These are phyloP conservation scores for Apomyelois bistriatella DNA, from an alignment of 2,888 invertebrate genomes.

Conservation along the genomic window DNA sequence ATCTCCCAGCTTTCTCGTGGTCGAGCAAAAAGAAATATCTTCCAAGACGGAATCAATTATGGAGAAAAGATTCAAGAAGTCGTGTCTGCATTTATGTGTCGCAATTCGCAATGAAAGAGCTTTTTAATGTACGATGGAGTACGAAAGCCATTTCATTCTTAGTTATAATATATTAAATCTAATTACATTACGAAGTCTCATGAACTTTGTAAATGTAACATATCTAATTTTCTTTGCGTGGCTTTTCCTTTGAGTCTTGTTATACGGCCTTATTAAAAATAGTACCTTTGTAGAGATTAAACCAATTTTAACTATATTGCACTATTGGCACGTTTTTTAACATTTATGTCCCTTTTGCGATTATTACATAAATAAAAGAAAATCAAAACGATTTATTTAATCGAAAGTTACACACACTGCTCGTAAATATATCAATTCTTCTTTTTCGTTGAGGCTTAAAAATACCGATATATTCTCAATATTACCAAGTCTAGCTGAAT, in stretches of 20 bases:
- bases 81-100: conserved; percentile 39
- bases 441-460: not conserved
- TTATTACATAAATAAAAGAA: too few species aligned
- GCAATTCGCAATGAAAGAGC: conserved; percentile 35
- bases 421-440: too few species aligned
- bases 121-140: conserved; percentile 33
- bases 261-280: too few species aligned
- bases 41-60: conserved; percentile 35
- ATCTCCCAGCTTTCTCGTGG: conserved; percentile 13
- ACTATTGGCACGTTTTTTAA: too few species aligned
- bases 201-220: conserved; percentile 26
- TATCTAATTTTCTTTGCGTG: too few species aligned
- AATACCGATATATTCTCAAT: not conserved
- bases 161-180: conserved; percentile 46
- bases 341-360: too few species aligned
- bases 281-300: too few species aligned
- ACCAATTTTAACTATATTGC: too few species aligned
- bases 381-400: too few species aligned
- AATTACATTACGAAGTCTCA: conserved; percentile 32
- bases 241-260: too few species aligned
- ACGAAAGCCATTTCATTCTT: conserved; percentile 36
- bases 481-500: not conserved
- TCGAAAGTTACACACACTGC: too few species aligned
- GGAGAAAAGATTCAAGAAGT: conserved; percentile 33
- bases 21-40: conserved; percentile 30